Evolutionary conservation across 2,888 invertebrate genomes (phyloP).

Genomic region (Sicus ferrugineus): DNA sequence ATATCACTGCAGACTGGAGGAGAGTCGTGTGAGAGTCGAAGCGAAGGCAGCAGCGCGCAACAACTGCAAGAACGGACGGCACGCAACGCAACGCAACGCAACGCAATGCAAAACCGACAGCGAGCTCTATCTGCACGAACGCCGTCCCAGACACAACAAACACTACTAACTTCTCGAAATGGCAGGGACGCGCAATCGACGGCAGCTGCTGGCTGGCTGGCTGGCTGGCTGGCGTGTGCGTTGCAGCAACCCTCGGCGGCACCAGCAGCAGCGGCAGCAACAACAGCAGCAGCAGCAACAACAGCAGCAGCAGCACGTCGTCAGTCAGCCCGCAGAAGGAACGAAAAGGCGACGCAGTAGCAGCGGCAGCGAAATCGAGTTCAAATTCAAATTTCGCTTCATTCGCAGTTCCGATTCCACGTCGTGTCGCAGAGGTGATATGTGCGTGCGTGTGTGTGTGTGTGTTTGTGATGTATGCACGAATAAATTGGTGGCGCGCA

Average conservation of each 20-base stretch:
- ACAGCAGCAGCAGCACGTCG: too few relatives aligned
- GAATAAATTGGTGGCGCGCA: too few relatives aligned
- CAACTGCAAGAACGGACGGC: not conserved
- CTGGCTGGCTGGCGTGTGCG: conserved; percentile 25
- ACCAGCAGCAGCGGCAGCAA: too few relatives aligned
- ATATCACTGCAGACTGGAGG: not conserved
- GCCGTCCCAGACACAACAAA: conserved; percentile 3
- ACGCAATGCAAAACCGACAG: not conserved
- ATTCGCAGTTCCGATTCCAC: too few relatives aligned
- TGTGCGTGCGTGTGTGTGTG: too few relatives aligned
- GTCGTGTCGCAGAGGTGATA: too few relatives aligned
- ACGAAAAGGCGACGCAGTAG: too few relatives aligned
- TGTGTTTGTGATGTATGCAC: too few relatives aligned
- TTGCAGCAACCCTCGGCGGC: conserved; percentile 25
- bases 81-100: not conserved
- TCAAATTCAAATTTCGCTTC: too few relatives aligned
- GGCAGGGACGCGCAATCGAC: conserved; percentile 30
- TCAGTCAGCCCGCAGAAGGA: too few relatives aligned
- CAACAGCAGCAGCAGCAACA: too few relatives aligned
- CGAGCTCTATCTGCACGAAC: not conserved
- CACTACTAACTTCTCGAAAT: conserved; percentile 14
- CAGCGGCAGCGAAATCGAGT: too few relatives aligned
- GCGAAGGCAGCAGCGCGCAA: not conserved
- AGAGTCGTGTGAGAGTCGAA: not conserved
- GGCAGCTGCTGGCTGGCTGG: not conserved